Evolutionary conservation across 2,888 invertebrate species (phyloP), one percentile per base, ranked within the genome.

Genomic region (Sarcophaga subvicina): DNA sequence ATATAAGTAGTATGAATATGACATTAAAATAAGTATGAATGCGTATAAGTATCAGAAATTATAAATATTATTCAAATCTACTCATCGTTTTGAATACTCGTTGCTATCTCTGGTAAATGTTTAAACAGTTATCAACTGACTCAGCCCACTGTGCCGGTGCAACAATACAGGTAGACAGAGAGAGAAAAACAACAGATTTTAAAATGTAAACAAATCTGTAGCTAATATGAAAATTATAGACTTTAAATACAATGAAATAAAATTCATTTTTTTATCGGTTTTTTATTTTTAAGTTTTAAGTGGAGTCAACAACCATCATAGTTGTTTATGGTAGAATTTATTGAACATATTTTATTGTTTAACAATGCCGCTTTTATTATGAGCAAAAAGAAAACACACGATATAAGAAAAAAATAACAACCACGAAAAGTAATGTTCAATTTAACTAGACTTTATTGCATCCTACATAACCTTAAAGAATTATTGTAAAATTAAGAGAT

Each of bases 211-310:
- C 72, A 63, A 79, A 79, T 84, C 66, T 76, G 73, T 78, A 81
- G 83, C 54, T 87, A 86, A 86, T 83, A 83, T 84, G 83, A 87
- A 87, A 84, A 87, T 87, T 87, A 84, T 81, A 81, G 76, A 27
- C 67, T 78, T 79, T 14, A 66, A 72, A 67, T 54, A 78, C 70
- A 71, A 60, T 37, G 37, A 71, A 80, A 54, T 17, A 54, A 54
- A 54, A 14, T 82, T 71, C 27, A 17, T 49, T n/a, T 72, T 75
- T 82, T 20, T 20, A 14, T 27, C 22, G 54, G 62, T 49, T 6
- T 69, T 67, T 77, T 77, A 66, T 59, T 59, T 67, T 78, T 67
- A 70, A 59, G 72, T 63, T 59, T 73, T 37, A 37, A 37, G 37
- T 37, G 37, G 8, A 37, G 37, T 37, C 37, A 37, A 37, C 78